Evolutionary conservation across 2,797 vertebrate genomes (phyloP).

Genomic region (Syngnathus acus): DNA sequence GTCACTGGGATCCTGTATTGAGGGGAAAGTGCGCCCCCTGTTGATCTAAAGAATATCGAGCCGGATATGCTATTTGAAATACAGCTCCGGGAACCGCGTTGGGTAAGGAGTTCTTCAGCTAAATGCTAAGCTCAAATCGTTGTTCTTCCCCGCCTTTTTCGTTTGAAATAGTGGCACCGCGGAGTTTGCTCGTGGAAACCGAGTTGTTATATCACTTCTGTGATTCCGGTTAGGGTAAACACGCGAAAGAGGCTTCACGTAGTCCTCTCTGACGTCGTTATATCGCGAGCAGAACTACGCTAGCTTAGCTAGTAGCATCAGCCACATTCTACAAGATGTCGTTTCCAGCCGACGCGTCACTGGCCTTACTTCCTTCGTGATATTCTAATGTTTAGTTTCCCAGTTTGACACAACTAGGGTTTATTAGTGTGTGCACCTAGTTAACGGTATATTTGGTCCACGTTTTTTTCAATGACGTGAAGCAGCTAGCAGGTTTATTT

Average conservation of each 20-base stretch:
- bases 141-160: background rate
- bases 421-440: background rate
- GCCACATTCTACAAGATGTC: slow-evolving; percentile 38
- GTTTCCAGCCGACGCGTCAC: background rate
- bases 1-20: background rate
- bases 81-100: slow-evolving; percentile 55
- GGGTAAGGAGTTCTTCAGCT: slow-evolving; percentile 47
- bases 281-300: slow-evolving; percentile 11
- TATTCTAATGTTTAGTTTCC: background rate
- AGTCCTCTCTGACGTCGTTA: slow-evolving; percentile 14
- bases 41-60: slow-evolving; percentile 31
- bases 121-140: slow-evolving; percentile 2
- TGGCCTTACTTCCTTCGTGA: background rate
- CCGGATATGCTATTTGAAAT: slow-evolving; percentile 55
- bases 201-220: background rate
- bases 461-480: slow-evolving; percentile 17
- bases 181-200: no score
- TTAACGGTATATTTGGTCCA: background rate
- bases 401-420: background rate
- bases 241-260: background rate
- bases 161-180: background rate
- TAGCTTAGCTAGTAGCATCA: slow-evolving; percentile 33
- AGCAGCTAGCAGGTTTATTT: slow-evolving; percentile 22
- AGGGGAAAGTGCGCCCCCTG: slow-evolving; percentile 23
- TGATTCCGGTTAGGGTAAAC: background rate